phyloP scores from a whole-genome alignment of 2,797 vertebrate genomes.

The Sternarchorhynchus goeldii region DNA sequence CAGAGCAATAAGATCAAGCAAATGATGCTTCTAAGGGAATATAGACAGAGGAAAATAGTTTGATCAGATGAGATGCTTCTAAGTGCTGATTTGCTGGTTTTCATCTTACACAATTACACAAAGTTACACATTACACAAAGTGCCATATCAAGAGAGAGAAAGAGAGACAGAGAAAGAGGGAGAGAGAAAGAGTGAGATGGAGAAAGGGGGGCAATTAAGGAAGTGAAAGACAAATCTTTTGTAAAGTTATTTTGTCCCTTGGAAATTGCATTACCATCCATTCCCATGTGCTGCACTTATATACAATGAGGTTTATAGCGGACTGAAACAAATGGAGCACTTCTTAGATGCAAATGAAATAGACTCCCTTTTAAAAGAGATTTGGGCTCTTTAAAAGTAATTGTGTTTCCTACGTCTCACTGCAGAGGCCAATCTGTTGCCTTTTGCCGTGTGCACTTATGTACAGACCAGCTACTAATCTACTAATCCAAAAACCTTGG shows the following conservation, averaged over 20 bases:
- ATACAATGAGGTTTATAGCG: constrained; percentile 14
- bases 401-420: constrained; percentile 6
- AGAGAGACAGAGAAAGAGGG: not conserved
- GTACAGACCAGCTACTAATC: not conserved
- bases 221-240: not conserved
- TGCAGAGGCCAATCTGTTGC: constrained; percentile 1
- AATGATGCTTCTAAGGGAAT: not conserved
- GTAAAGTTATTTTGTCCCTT: constrained; percentile 12
- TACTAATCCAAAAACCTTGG: not conserved
- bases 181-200: not conserved
- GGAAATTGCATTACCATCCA: constrained; percentile 18
- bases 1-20: constrained; percentile 18
- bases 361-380: constrained; percentile 18
- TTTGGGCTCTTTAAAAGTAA: constrained; percentile 34
- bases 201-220: not conserved
- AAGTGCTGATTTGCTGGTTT: not conserved
- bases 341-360: constrained; percentile 39
- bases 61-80: not conserved
- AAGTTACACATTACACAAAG: not conserved
- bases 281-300: not conserved
- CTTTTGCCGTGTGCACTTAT: constrained; percentile 16
- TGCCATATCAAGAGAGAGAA: not conserved
- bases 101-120: not conserved
- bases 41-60: too few species aligned
- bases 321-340: constrained; percentile 17